Percentiles rank a stretch among this genome's conserved stretches.
phyloP scores from a whole-genome alignment of 2,888 invertebrate species.

The Pristionchus entomophagus region DNA sequence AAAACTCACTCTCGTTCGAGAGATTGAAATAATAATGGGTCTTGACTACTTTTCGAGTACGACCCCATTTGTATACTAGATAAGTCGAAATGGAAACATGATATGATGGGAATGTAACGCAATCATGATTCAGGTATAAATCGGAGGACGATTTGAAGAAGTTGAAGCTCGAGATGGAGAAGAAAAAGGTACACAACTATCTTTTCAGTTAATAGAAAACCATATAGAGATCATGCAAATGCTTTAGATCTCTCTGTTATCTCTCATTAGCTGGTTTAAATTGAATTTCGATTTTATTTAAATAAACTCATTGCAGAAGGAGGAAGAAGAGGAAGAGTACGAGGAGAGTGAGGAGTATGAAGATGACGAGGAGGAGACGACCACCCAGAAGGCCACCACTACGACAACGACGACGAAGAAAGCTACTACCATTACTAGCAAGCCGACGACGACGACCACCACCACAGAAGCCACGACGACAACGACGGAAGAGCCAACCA shows the following conservation, averaged over 20 bases:
- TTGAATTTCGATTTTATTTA: background rate
- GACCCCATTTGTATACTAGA: too few species aligned
- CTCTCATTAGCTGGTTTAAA: too few species aligned
- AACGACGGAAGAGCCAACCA: constrained; percentile 4
- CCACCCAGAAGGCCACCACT: background rate
- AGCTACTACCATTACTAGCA: background rate
- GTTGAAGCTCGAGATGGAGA: background rate
- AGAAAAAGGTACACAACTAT: constrained; percentile 34
- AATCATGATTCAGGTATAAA: background rate
- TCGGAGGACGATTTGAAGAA: constrained; percentile 32
- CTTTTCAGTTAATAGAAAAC: too few species aligned
- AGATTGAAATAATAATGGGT: background rate
- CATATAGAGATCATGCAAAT: too few species aligned
- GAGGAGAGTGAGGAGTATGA: constrained; percentile 43
- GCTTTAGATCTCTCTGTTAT: too few species aligned
- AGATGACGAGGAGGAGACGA: constrained; percentile 49
- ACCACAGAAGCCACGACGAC: background rate
- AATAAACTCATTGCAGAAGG: background rate
- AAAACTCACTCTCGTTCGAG: constrained; percentile 29
- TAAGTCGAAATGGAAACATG: too few species aligned
- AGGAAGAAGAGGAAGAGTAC: constrained; percentile 22
- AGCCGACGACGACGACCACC: constrained; percentile 15
- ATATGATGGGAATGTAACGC: too few species aligned
- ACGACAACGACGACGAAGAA: constrained; percentile 23
- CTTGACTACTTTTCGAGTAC: too few species aligned